Evolutionary conservation across 2,113 vertebrate genomes (phyloP), one percentile per base, ranked within the genome.

Genomic region (Struthio camelus): DNA sequence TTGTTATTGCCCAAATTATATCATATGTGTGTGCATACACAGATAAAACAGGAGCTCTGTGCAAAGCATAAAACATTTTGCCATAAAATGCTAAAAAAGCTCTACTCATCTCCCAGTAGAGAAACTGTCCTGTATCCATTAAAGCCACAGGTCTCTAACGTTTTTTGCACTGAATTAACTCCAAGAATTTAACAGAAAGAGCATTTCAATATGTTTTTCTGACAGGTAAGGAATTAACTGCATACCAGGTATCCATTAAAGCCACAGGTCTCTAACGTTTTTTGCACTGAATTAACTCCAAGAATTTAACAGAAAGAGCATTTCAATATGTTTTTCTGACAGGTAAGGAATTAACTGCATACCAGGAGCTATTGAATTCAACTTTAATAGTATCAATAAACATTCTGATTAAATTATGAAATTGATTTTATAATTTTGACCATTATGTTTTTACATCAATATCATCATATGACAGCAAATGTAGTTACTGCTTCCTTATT

Each of bases 361-460:
- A 98, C 96, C 96, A 97, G 97, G 92, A 98, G 97, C 97, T 98
- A 98, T 98, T 98, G 98, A 98, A 98, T 98, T 98, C 97, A 98
- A 97, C 97, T 98, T 98, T 98, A 98, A 98, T 96, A 97, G 97
- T 98, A 98, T 98, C 98, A 98, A 98, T 98, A 98, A 98, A 98
- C 98, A 98, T 98, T 98, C 98, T 99, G 98, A 99, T 99, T 99
- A 99, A 99, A 99, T 99, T 99, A 99, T 98, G 98, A 98, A 98
- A 99, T 99, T 99, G 99, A 99, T 99, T 99, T 99, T 99, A 98
- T 99, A 98, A 99, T 99, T 98, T 98, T 98, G 97, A 97, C 98
- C 98, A 98, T 98, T 98, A 98, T 97, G 97, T 98, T 98, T 98
- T 98, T 98, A 97, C 98, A 98, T 98, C 98, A 98, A 98, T 98